These are phyloP conservation scores for Aphaenogaster rudis DNA, from an alignment of 1,140 invertebrate species.

Conservation along the genomic window DNA sequence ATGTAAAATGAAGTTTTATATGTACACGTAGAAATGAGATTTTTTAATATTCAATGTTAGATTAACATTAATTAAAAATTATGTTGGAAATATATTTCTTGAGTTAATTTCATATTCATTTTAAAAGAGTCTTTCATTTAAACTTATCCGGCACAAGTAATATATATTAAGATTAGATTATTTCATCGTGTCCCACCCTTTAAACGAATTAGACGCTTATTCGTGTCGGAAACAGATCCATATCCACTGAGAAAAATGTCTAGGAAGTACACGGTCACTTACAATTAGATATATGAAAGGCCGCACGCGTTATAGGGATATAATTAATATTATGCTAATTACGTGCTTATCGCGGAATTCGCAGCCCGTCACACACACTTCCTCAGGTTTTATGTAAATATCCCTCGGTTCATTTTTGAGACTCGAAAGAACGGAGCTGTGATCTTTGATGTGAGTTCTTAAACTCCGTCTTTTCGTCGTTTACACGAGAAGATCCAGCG, in stretches of 20 bases:
- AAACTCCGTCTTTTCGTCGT: constrained; percentile 14
- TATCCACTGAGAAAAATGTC: constrained; percentile 29
- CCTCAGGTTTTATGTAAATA: constrained; percentile 8
- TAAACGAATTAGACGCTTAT: background rate
- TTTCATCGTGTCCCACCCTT: background rate
- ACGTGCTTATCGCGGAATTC: constrained; percentile 13
- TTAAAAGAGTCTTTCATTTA: background rate
- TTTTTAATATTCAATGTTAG: constrained; percentile 25
- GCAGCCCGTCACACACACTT: background rate
- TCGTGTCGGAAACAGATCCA: background rate
- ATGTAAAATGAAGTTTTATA: constrained; percentile 14
- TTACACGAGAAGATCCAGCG: background rate
- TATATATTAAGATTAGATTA: background rate
- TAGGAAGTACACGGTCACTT: background rate
- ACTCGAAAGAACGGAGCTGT: background rate
- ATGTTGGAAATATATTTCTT: background rate
- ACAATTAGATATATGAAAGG: background rate
- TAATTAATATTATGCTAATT: constrained; percentile 45
- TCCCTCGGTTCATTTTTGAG: background rate
- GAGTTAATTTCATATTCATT: background rate
- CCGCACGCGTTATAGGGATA: background rate
- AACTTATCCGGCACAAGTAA: background rate
- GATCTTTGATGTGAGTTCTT: constrained; percentile 3
- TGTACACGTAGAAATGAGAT: background rate
- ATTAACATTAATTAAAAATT: constrained; percentile 11